phyloP scores from a whole-genome alignment of 2,113 vertebrate species.

The Ageneiosus marmoratus region DNA sequence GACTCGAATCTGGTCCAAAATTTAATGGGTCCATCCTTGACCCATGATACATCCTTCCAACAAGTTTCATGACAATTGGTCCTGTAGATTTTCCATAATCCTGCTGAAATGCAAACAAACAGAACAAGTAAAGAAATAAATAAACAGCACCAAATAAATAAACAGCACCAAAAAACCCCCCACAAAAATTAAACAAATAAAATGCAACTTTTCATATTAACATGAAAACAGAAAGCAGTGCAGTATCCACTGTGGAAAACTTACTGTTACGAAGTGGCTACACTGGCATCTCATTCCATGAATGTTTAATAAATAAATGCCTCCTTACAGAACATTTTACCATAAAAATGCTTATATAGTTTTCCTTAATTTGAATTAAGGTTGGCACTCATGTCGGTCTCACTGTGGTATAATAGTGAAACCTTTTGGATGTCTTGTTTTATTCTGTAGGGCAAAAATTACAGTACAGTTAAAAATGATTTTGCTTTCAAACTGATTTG shows the following conservation, averaged over 20 bases:
- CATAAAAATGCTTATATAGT: neutral
- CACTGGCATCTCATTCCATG: neutral
- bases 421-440: neutral
- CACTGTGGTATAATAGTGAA: neutral
- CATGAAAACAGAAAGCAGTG: neutral
- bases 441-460: neutral
- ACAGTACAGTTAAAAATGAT: neutral
- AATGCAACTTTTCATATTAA: neutral
- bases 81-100: too few relatives aligned
- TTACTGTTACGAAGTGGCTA: neutral
- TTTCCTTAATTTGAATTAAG: neutral
- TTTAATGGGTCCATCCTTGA: too few relatives aligned
- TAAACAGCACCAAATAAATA: too few relatives aligned
- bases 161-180: too few relatives aligned
- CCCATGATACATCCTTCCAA: too few relatives aligned
- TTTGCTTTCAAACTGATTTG: slow-evolving; percentile 9
- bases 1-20: too few relatives aligned
- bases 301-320: neutral
- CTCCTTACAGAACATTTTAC: neutral
- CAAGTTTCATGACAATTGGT: too few relatives aligned
- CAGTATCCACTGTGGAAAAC: neutral
- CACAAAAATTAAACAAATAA: too few relatives aligned
- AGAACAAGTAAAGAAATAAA: too few relatives aligned
- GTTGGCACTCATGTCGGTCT: neutral
- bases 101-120: too few relatives aligned